These are phyloP conservation scores for Cirrhinus molitorella DNA, from an alignment of 2,797 vertebrate species.

Conservation along the genomic window DNA sequence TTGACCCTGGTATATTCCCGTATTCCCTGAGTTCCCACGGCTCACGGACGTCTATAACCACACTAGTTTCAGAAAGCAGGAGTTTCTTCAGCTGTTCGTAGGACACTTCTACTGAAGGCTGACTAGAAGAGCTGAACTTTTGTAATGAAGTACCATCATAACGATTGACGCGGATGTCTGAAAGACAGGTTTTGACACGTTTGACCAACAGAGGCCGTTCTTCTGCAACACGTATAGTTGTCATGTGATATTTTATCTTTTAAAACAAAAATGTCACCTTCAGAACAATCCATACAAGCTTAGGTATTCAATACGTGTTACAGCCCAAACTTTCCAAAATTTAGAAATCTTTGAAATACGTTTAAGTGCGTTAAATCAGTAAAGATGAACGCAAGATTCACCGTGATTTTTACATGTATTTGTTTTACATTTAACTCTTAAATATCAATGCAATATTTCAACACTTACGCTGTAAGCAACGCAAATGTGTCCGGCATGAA, in stretches of 20 bases:
- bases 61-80: slow-evolving; percentile 71
- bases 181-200: slow-evolving; percentile 15
- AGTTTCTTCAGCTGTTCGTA: slow-evolving; percentile 87
- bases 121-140: slow-evolving; percentile 68
- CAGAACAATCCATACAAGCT: not conserved
- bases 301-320: no score
- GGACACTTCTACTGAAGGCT: slow-evolving; percentile 69
- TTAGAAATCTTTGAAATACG: no score
- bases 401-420: not conserved
- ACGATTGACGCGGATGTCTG: slow-evolving; percentile 42
- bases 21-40: slow-evolving; percentile 88
- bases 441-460: not conserved
- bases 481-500: slow-evolving; percentile 36
- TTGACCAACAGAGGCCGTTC: slow-evolving; percentile 6
- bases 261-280: not conserved
- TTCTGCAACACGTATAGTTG: not conserved
- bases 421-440: not conserved
- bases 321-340: not conserved
- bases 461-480: slow-evolving; percentile 70
- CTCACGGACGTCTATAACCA: slow-evolving; percentile 91
- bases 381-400: not conserved
- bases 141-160: slow-evolving; percentile 37
- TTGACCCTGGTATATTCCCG: slow-evolving; percentile 86
- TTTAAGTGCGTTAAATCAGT: no score
- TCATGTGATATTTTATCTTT: not conserved